phyloP scores from a whole-genome alignment of 2,888 invertebrate genomes.

The Drosophila multiciliata region DNA sequence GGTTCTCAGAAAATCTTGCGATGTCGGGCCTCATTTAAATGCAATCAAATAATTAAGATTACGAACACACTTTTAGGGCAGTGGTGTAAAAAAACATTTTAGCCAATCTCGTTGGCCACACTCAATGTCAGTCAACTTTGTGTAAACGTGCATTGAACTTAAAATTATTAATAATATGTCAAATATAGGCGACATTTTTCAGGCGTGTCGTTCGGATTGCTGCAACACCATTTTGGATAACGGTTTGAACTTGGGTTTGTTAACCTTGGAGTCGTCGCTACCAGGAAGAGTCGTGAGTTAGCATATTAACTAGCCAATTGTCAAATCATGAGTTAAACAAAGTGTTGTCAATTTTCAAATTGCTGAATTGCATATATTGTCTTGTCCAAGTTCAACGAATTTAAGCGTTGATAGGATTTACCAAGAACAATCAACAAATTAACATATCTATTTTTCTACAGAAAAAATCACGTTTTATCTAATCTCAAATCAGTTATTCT shows the following conservation, averaged over 20 bases:
- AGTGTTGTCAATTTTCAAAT: constrained; percentile 24
- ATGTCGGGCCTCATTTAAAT: background rate
- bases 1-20: background rate
- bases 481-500: background rate
- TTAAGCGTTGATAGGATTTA: background rate
- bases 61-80: background rate
- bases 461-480: constrained; percentile 3
- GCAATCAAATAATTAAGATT: constrained; percentile 24
- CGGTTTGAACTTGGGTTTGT: background rate
- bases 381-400: constrained; percentile 13
- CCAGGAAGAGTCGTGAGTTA: constrained; percentile 31
- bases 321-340: constrained; percentile 3
- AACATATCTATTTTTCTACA: background rate
- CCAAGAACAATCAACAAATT: background rate
- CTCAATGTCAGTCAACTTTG: constrained; percentile 34
- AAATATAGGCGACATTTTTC: constrained; percentile 7
- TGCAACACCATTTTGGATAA: constrained; percentile 10
- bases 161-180: background rate
- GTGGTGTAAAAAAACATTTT: constrained; percentile 13
- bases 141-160: constrained; percentile 59
- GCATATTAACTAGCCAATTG: constrained; percentile 54
- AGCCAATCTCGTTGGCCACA: constrained; percentile 3
- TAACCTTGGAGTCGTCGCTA: constrained; percentile 16
- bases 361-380: background rate
- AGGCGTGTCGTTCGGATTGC: constrained; percentile 31